phyloP scores from a whole-genome alignment of 1,140 invertebrate genomes.

The Dolichoris vasculosae region DNA sequence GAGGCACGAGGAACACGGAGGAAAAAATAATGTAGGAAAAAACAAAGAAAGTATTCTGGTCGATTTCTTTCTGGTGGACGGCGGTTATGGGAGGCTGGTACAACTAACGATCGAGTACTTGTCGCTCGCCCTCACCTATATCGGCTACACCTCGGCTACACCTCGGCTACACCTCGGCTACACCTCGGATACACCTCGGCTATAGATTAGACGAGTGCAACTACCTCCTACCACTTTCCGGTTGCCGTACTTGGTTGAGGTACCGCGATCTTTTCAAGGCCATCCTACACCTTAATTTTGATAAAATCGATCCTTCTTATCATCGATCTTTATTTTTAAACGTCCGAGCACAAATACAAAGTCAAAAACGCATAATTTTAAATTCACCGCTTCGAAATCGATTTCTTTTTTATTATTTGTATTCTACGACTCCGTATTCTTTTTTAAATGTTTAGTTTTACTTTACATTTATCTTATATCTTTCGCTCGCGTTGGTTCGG shows the following conservation, averaged over 20 bases:
- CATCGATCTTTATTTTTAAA: not conserved
- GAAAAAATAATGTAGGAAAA: constrained; percentile 51
- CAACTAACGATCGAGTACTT: constrained; percentile 18
- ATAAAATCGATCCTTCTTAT: constrained; percentile 17
- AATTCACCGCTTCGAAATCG: constrained; percentile 3
- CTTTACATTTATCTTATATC: not conserved
- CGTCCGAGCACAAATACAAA: not conserved
- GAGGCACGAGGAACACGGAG: constrained; percentile 53
- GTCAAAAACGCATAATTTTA: constrained; percentile 3
- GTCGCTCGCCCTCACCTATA: not conserved
- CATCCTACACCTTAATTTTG: constrained; percentile 16
- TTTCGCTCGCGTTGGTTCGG: not conserved
- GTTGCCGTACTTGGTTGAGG: not conserved
- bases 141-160: too few species aligned
- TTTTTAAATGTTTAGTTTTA: not conserved
- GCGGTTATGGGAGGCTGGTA: not conserved
- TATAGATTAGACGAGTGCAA: constrained; percentile 48
- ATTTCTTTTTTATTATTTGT: constrained; percentile 8
- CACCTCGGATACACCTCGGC: not conserved
- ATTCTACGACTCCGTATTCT: not conserved
- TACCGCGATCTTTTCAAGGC: not conserved
- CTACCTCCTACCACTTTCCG: not conserved
- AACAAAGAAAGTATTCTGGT: constrained; percentile 53
- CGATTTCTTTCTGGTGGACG: not conserved
- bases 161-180: not conserved